Evolutionary conservation across 2,113 vertebrate genomes (phyloP), one percentile per base, ranked within the genome.

Genomic region (Ammodytes marinus): DNA sequence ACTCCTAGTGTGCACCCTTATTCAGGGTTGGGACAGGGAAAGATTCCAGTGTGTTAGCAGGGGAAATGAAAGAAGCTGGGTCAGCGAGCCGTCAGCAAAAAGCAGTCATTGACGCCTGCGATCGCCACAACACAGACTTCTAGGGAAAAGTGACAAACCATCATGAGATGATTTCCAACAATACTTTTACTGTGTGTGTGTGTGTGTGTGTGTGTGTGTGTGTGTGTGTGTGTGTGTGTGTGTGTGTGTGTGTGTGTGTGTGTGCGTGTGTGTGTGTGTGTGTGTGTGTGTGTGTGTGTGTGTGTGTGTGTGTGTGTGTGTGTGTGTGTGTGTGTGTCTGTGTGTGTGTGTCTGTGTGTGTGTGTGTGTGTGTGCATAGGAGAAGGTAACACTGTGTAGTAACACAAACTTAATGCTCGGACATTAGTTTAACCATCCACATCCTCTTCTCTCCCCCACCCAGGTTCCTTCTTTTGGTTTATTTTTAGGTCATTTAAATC

Each of bases 401-500:
- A 57, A 74, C 67, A 79, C 64, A 80, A 75, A 50, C 55, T 63
- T 46, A 80, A 58, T 79, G 57, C 76, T 79, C 77, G 89, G 45
- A 82, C 72, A 72, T 79, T 71, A 70, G 71, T 74, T 66, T 77
- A n/a, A 77, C 46, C 57, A 46, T 76, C 72, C 66, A 85, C 68
- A 81, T 90, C 86, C 83, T 75, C 67, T 67, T 83, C 79, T 88
- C 55, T 64, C 42, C 52, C 46, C 10, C 55, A 64, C 42, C 52
- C 46, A 8, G 17, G 60, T 89, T 91, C 66, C 76, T 67, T 80
- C 47, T 88, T 86, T 64, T 27, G 27, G 53, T 82, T 71, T 89
- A 88, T 88, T 87, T 90, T 88, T 81, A 85, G 82, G 49, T 77
- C 43, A 59, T 74, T 88, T 66, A 50, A 5, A 83, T 57, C 19